Conservation (phyloP, 2,888 invertebrate genomes). For the Drosophila ustulata region DNA sequence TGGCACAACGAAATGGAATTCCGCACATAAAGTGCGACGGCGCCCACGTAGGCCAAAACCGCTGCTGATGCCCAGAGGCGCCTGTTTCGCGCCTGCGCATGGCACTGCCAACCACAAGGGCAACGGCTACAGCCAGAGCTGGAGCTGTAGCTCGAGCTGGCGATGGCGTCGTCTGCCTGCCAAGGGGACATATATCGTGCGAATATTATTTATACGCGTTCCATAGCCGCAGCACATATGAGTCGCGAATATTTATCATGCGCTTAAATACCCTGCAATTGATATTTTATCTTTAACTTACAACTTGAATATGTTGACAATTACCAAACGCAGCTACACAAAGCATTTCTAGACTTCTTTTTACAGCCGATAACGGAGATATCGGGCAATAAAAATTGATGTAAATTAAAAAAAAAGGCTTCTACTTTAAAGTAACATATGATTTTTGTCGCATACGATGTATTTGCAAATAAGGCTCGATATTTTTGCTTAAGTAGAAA, state of each 20-base stretch:
- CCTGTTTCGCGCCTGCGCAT: conserved; percentile 80
- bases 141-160: conserved; percentile 6
- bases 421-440: too few species aligned
- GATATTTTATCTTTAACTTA: too few species aligned
- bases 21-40: conserved; percentile 71
- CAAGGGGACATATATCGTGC: conserved; percentile 83
- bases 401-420: too few species aligned
- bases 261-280: conserved; percentile 44
- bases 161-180: conserved; percentile 64
- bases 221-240: conserved; percentile 61
- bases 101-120: conserved; percentile 30
- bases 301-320: too few species aligned
- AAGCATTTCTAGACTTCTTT: too few species aligned
- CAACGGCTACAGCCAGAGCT: conserved; percentile 5
- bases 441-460: too few species aligned
- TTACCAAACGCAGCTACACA: too few species aligned
- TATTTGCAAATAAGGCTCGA: too few species aligned
- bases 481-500: too few species aligned
- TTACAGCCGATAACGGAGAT: too few species aligned
- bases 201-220: conserved; percentile 83
- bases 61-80: conserved; percentile 81
- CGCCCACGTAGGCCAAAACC: conserved; percentile 74
- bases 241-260: conserved; percentile 80
- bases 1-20: conserved; percentile 61
- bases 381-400: too few species aligned